Conservation (phyloP, 2,797 vertebrate genomes). For the Typhlichthys eigenmanni region DNA sequence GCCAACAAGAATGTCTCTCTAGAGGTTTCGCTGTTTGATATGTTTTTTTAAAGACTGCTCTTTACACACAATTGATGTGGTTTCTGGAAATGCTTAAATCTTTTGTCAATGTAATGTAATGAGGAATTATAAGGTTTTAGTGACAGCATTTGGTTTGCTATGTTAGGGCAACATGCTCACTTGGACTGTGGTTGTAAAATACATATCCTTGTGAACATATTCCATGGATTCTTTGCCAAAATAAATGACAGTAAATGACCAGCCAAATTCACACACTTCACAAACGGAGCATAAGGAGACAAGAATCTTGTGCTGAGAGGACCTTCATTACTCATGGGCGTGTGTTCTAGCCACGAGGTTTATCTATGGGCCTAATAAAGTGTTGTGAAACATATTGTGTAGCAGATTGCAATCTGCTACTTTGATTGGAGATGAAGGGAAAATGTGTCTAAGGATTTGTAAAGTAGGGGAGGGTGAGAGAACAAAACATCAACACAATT, state of each 20-base stretch:
- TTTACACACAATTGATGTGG: background rate
- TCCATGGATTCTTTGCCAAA: conserved; percentile 10
- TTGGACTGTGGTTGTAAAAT: conserved; percentile 16
- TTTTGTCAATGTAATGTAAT: background rate
- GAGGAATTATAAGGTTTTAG: conserved; percentile 8
- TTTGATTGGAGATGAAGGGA: conserved; percentile 74
- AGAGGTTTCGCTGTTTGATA: background rate
- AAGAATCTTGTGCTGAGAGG: conserved; percentile 59
- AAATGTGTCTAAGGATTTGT: conserved; percentile 62
- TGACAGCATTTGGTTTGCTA: conserved; percentile 20
- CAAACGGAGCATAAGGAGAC: conserved; percentile 55
- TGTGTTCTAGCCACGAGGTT: conserved; percentile 63
- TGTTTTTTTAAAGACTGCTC: background rate
- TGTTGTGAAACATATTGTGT: conserved; percentile 77
- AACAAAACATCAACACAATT: conserved; percentile 51
- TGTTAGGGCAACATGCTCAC: conserved; percentile 33
- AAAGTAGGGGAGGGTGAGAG: background rate
- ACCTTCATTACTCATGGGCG: conserved; percentile 67
- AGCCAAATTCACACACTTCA: conserved; percentile 35
- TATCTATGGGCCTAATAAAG: conserved; percentile 75
- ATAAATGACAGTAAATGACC: conserved; percentile 43
- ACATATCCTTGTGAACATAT: conserved; percentile 27
- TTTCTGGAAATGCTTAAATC: too few species aligned
- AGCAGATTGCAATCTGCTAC: conserved; percentile 78
- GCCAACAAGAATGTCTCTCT: background rate